phyloP scores from a whole-genome alignment of 2,113 vertebrate genomes.

The Gavialis gangeticus region DNA sequence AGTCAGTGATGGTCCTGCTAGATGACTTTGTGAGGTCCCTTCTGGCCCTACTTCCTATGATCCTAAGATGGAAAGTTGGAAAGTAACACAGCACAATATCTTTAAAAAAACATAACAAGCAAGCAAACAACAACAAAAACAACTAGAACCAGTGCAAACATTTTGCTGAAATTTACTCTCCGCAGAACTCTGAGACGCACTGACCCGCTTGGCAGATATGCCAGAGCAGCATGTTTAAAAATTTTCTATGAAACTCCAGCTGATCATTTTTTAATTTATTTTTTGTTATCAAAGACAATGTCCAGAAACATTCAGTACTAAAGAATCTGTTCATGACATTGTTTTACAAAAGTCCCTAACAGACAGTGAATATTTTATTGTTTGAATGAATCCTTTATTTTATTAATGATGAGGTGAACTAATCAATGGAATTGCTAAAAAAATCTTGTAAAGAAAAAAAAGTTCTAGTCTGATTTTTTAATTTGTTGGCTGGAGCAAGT shows the following conservation, averaged over 20 bases:
- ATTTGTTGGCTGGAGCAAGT: conserved; percentile 73
- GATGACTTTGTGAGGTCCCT: too few species aligned
- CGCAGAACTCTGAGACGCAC: conserved; percentile 3
- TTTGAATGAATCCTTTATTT: conserved; percentile 80
- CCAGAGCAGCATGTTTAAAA: conserved; percentile 20
- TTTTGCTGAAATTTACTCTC: not conserved
- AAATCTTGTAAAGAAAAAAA: conserved; percentile 68
- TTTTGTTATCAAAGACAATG: conserved; percentile 94
- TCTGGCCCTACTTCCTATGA: too few species aligned
- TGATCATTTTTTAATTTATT: conserved; percentile 73
- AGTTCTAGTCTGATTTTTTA: conserved; percentile 70
- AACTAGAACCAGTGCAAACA: not conserved
- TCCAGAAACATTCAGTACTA: conserved; percentile 87
- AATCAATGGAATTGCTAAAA: conserved; percentile 80
- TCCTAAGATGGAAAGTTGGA: not conserved
- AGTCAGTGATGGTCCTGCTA: too few species aligned
- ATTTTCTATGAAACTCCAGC: conserved; percentile 50
- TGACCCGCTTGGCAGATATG: not conserved
- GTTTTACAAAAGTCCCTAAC: conserved; percentile 83
- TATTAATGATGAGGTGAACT: conserved; percentile 79
- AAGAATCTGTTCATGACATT: conserved; percentile 83
- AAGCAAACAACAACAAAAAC: not conserved
- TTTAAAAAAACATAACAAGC: not conserved
- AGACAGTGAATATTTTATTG: conserved; percentile 82
- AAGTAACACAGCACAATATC: not conserved